Evolutionary conservation across 2,888 invertebrate species (phyloP), one percentile per base, ranked within the genome.

Genomic region (Yponomeuta sedellus): DNA sequence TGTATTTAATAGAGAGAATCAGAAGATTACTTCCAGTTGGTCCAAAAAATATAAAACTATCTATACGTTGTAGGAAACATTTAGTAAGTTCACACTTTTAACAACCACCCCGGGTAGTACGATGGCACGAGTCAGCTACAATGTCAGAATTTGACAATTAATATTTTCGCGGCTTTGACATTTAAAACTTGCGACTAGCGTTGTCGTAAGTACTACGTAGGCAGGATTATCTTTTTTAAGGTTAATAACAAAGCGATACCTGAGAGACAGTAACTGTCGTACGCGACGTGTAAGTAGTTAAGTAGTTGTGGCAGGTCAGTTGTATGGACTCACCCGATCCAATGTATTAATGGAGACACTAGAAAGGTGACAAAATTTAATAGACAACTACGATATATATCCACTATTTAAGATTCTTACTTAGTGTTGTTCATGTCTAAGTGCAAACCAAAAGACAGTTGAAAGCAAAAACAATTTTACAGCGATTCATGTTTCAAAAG

Each of bases 221-320:
- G 1, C 19, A 3, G 20, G 5, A 20, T 58, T 10, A 20, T 8
- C 22, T 3, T 11, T 3, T 20, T 58, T 58, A 58, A 20, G 58
- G 58, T 20, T 20, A 28, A 34, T 22, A 34, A 28, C 12, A 61
- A 62, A 34, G 19, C 34, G n/a, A n/a, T 61, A 62, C 62, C 34
- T 39, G 39, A 12, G 62, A 34, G 39, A 19, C 19, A 62, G 28
- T 39, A 19, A 39, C 19, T 40, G 11, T 52, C 71, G 74, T 74
- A 72, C 72, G 71, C 70, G 71, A 76, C 71, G 71, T 58, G 64
- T 67, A 39, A n/a, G 66, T 22, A 44, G 58, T 44, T 19, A 58
- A 65, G 72, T 84, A 65, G 72, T 84, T 85, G 82, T 67, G 82
- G 80, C 82, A 85, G 84, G 82, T 76, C 80, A 85, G 83, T 82